phyloP scores from a whole-genome alignment of 1,140 invertebrate species.

The Streblospio benedicti region DNA sequence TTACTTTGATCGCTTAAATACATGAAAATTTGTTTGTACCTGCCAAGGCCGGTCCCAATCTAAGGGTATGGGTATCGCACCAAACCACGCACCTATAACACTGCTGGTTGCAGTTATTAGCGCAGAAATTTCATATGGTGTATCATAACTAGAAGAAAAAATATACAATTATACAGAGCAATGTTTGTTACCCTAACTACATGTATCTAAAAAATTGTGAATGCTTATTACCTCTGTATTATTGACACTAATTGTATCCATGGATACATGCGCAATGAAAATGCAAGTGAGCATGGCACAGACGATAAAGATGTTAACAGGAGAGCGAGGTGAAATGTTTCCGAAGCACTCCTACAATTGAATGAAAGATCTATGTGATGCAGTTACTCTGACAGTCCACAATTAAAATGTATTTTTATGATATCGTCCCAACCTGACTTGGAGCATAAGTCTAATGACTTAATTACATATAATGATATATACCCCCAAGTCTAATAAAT shows the following conservation, averaged over 20 bases:
- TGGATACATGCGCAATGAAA: slow-evolving; percentile 21
- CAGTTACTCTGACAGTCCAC: not conserved
- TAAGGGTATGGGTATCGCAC: slow-evolving; percentile 75
- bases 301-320: slow-evolving; percentile 59
- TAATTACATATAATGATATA: too few relatives aligned
- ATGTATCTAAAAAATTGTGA: not conserved
- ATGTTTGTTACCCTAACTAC: not conserved
- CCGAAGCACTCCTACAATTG: slow-evolving; percentile 30
- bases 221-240: slow-evolving; percentile 19
- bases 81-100: slow-evolving; percentile 75
- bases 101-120: slow-evolving; percentile 37
- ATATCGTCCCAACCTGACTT: not conserved
- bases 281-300: slow-evolving; percentile 48
- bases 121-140: slow-evolving; percentile 28
- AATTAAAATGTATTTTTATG: too few relatives aligned
- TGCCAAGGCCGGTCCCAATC: slow-evolving; percentile 89
- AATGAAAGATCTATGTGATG: not conserved
- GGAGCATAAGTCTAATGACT: not conserved
- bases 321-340: slow-evolving; percentile 63
- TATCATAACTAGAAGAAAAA: slow-evolving; percentile 29
- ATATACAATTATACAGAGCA: not conserved
- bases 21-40: slow-evolving; percentile 29
- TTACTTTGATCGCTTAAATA: not conserved
- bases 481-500: too few relatives aligned
- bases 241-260: slow-evolving; percentile 28